Evolutionary conservation across 2,888 invertebrate genomes (phyloP).

Genomic region (Himalopsyche japonica): DNA sequence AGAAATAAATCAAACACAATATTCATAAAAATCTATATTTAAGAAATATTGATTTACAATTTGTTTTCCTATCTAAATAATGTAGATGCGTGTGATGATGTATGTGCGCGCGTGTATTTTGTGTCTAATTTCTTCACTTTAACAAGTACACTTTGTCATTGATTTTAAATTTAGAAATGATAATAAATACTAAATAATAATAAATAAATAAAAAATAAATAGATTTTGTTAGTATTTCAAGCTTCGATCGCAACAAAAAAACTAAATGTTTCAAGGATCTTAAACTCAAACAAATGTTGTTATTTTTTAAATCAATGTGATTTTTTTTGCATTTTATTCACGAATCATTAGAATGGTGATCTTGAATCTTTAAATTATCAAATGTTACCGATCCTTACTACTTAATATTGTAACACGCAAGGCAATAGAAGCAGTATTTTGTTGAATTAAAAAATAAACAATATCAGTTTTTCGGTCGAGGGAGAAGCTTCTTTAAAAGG

Average conservation of each 20-base stretch:
- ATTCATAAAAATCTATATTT: slow-evolving; percentile 18
- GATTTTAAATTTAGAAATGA: slow-evolving; percentile 15
- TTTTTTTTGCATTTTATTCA: not conserved
- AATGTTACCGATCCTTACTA: not conserved
- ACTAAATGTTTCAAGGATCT: slow-evolving; percentile 41
- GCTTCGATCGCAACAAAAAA: slow-evolving; percentile 53
- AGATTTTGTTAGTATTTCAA: slow-evolving; percentile 41
- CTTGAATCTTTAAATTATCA: not conserved
- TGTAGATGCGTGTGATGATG: slow-evolving; percentile 2
- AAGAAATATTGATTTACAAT: slow-evolving; percentile 30
- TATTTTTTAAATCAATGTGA: not conserved
- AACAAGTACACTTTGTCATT: not conserved
- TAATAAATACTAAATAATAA: slow-evolving; percentile 36
- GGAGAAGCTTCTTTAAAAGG: not conserved
- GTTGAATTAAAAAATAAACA: not conserved
- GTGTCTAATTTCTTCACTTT: not conserved
- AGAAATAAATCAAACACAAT: not conserved
- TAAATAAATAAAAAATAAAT: slow-evolving; percentile 56
- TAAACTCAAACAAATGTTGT: not conserved
- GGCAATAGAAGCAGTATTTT: not conserved
- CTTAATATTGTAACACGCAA: not conserved
- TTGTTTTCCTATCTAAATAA: slow-evolving; percentile 33
- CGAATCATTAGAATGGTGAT: not conserved
- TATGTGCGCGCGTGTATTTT: not conserved
- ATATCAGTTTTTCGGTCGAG: slow-evolving; percentile 16